These are phyloP conservation scores for Amphiduros pacificus DNA, from an alignment of 2,888 invertebrate species.

Conservation along the genomic window DNA sequence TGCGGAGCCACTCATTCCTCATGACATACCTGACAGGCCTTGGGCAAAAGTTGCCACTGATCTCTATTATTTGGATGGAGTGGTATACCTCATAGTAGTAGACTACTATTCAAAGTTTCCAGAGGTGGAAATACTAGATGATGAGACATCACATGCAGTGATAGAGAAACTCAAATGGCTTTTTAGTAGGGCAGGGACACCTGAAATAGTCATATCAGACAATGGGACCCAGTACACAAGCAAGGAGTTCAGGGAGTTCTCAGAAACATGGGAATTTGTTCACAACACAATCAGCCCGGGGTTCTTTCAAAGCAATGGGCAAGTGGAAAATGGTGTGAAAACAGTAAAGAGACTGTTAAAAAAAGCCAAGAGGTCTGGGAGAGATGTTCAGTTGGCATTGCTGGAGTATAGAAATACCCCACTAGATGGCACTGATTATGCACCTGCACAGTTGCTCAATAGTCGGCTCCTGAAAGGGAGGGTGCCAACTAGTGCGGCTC, in stretches of 20 bases:
- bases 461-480: constrained; percentile 22
- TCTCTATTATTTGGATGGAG: constrained; percentile 15
- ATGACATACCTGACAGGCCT: constrained; percentile 20
- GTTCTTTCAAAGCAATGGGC: constrained; percentile 27
- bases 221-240: constrained; percentile 30
- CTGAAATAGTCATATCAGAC: constrained; percentile 25
- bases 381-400: constrained; percentile 28
- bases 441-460: constrained; percentile 31
- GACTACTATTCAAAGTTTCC: constrained; percentile 34
- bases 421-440: constrained; percentile 20
- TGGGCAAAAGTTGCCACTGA: constrained; percentile 29
- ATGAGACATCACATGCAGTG: constrained; percentile 26
- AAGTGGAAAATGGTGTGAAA: constrained; percentile 20
- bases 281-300: constrained; percentile 18
- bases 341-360: constrained; percentile 25
- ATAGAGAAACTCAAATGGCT: constrained; percentile 24
- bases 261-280: constrained; percentile 19
- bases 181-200: constrained; percentile 28
- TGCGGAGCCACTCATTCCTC: constrained; percentile 22
- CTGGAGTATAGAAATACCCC: constrained; percentile 30
- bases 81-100: constrained; percentile 28
- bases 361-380: constrained; percentile 21
- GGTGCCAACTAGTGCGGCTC: constrained; percentile 12
- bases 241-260: constrained; percentile 16
- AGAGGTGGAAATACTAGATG: constrained; percentile 24